Base-by-base conservation (phyloP, 2,888 invertebrate species). In the Saturnia pavonia region DNA sequence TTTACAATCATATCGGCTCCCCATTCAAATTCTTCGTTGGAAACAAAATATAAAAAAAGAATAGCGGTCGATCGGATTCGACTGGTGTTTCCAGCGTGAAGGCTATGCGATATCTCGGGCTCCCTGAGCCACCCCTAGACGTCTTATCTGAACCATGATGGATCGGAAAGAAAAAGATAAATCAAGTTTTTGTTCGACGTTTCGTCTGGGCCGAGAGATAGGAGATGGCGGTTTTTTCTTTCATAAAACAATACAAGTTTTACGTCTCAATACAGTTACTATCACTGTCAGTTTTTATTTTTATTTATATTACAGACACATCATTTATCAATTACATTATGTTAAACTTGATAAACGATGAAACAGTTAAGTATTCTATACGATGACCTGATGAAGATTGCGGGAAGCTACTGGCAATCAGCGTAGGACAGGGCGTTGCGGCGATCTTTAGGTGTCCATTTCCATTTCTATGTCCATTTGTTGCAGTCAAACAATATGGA, bases 101-200 rank as follows among this genome's bases (percentile, higher is more conserved):
- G 69, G 63, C 69, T 11, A n/a, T 12, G 54, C 70, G 66, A 67
- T 70, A 69, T 67, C 70, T 65, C 19, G 54, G 8, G 67, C 45
- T 34, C 34, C 45, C 43, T 51, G 9, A 45, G 11, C 68, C 71
- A 40, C 75, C 70, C 72, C 73, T 68, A 66, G 65, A 71, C 73
- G 74, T 77, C 85, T 89, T 89, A 91, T 90, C 91, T 84, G 76
- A 73, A 79, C 79, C 82, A 84, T 90, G 90, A 91, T 88, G 86
- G 87, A 91, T 89, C 82, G 88, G 77, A 77, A 81, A 85, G 85
- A 84, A 85, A 82, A 80, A 87, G 87, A 89, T 89, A 88, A 88
- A 88, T 90, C 89, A 86, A 85, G 85, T 88, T 88, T 87, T 86
- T 87, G 82, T 86, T 83, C 79, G 75, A 72, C 73, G 72, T 73